phyloP scores from a whole-genome alignment of 2,797 vertebrate species.

The Tympanoctomys barrerae region DNA sequence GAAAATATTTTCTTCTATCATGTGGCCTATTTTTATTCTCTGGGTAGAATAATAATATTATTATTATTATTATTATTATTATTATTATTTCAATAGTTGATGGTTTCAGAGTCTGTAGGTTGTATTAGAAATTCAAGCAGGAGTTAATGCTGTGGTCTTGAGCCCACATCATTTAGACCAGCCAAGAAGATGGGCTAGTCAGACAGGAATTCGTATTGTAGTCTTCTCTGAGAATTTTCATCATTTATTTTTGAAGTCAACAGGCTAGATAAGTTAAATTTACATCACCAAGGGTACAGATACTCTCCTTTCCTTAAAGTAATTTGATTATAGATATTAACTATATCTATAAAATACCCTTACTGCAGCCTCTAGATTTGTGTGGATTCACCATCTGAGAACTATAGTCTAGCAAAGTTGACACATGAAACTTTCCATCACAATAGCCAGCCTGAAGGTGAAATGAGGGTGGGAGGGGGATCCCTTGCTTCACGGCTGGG shows the following conservation, averaged over 20 bases:
- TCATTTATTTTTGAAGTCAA: neutral
- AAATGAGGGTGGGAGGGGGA: neutral
- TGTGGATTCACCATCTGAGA: neutral
- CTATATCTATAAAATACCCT: neutral
- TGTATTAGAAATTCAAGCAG: neutral
- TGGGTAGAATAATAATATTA: neutral
- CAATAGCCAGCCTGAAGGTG: neutral
- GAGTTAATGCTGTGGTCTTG: neutral
- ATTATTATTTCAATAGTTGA: neutral
- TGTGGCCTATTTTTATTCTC: neutral
- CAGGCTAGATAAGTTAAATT: neutral
- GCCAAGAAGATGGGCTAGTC: neutral
- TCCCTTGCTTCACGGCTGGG: neutral
- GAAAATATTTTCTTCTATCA: neutral
- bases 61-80: too few relatives aligned
- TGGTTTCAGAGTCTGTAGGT: neutral
- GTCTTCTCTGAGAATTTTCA: neutral
- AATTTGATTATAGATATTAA: neutral
- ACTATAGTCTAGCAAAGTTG: neutral
- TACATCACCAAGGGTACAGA: neutral
- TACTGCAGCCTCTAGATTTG: neutral
- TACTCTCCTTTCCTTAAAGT: conserved; percentile 3
- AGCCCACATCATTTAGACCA: neutral
- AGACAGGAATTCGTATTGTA: neutral
- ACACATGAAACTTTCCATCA: neutral